phyloP scores from a whole-genome alignment of 1,140 invertebrate genomes.

The Drosophila oshimai region DNA sequence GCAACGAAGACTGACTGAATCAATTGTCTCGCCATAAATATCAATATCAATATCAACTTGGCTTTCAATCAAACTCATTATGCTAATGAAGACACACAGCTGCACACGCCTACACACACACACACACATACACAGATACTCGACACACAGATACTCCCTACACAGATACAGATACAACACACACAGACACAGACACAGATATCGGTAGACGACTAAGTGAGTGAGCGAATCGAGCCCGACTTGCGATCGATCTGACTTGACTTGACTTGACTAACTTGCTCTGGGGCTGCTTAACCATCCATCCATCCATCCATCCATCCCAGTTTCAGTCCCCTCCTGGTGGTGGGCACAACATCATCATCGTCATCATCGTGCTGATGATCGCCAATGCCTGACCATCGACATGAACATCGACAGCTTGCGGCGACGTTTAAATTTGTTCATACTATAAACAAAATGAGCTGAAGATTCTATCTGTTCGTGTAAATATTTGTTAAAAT shows the following conservation, averaged over 20 bases:
- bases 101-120: constrained; percentile 57
- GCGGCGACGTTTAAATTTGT: constrained; percentile 75
- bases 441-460: constrained; percentile 74
- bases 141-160: constrained; percentile 34
- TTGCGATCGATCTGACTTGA: constrained; percentile 20
- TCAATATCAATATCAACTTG: constrained; percentile 64
- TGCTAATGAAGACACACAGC: constrained; percentile 73
- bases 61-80: constrained; percentile 74
- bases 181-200: constrained; percentile 5
- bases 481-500: constrained; percentile 79
- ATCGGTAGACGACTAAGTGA: constrained; percentile 26
- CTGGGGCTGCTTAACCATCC: constrained; percentile 38
- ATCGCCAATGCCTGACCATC: constrained; percentile 57
- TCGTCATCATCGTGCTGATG: constrained; percentile 49
- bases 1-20: constrained; percentile 20
- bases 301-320: background rate
- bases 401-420: constrained; percentile 61
- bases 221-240: constrained; percentile 46
- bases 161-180: background rate
- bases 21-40: constrained; percentile 56
- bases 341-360: constrained; percentile 16
- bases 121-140: background rate
- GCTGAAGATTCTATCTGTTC: constrained; percentile 68
- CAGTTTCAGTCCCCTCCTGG: background rate
- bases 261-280: constrained; percentile 55